Conservation (phyloP, 2,888 invertebrate genomes). For the Allolobophora icterica region DNA sequence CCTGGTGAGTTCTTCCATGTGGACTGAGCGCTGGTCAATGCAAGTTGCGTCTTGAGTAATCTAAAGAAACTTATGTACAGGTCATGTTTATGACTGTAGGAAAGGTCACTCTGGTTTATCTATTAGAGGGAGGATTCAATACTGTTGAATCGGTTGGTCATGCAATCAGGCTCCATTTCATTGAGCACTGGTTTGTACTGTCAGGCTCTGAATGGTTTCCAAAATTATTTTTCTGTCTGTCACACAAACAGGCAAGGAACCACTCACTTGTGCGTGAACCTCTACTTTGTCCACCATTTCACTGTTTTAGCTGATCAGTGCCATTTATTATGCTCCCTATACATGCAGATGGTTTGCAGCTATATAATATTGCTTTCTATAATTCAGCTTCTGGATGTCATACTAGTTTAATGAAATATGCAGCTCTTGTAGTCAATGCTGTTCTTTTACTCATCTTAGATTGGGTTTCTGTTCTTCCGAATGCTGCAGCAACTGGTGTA, state of each 20-base stretch:
- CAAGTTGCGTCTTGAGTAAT: not conserved
- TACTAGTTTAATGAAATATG: not conserved
- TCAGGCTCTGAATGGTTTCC: not conserved
- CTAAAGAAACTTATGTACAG: not conserved
- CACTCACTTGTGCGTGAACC: too few relatives aligned
- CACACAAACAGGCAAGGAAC: not conserved
- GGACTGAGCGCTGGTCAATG: not conserved
- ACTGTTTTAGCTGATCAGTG: too few relatives aligned
- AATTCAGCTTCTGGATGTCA: not conserved
- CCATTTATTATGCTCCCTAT: too few relatives aligned
- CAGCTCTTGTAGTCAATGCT: too few relatives aligned
- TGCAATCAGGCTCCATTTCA: not conserved
- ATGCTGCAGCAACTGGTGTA: too few relatives aligned
- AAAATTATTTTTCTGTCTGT: not conserved
- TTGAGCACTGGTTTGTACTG: not conserved
- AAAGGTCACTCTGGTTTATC: not conserved
- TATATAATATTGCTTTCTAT: not conserved
- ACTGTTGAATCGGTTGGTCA: not conserved
- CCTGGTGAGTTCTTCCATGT: not conserved
- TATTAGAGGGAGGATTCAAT: not conserved
- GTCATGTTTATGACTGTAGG: not conserved
- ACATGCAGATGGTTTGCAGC: too few relatives aligned
- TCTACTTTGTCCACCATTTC: too few relatives aligned
- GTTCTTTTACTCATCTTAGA: too few relatives aligned
- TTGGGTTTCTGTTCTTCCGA: too few relatives aligned